Base-by-base conservation (phyloP, 2,113 vertebrate species). In the Dasyornis broadbenti region DNA sequence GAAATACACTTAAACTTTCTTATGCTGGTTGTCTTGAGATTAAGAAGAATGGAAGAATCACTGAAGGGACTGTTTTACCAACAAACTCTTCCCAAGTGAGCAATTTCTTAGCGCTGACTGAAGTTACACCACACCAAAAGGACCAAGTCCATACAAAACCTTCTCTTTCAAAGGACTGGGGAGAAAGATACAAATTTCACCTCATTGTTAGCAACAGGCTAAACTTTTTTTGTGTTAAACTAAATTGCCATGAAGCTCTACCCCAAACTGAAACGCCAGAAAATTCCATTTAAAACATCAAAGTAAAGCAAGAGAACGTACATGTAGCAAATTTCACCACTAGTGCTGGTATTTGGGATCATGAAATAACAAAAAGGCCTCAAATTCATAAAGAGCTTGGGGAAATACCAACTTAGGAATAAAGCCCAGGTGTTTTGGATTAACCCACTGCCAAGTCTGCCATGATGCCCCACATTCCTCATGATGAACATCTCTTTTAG, bases 281-380 rank as follows among this genome's bases (percentile, higher is more conserved):
- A 77, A 30, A 89, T 33, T 15, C n/a, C 10, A 1, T 35, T 24
- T 39, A 40, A 82, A 54, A 0, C 7, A 27, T 0, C 0, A 49
- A 9, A 82, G 5, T 6, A 10, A 71, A 59, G 26, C 21, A 30
- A 2, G 4, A 70, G 59, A 68, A 64, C 4, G 6, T 4, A 57
- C 13, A 1, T 0, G 2, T 4, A 71, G n/a, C 35, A 56, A 15
- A 47, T 18, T 13, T 15, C 40, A 33, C 17, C 31, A 31, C 35
- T 59, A 22, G 6, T 7, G 1, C 19, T 68, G 50, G 4, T 24
- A 68, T 56, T 73, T 53, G 53, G n/a, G 31, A 60, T 53, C 10
- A 52, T 49, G 86, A 83, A 82, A 27, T 47, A 83, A 68, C 7
- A 68, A 71, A 72, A 0, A 1, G 33, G 44, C 49, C 49, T 60